Percentiles rank a stretch among this genome's conserved stretches.
phyloP scores from a whole-genome alignment of 2,113 vertebrate genomes.

The Chiloscyllium plagiosum region DNA sequence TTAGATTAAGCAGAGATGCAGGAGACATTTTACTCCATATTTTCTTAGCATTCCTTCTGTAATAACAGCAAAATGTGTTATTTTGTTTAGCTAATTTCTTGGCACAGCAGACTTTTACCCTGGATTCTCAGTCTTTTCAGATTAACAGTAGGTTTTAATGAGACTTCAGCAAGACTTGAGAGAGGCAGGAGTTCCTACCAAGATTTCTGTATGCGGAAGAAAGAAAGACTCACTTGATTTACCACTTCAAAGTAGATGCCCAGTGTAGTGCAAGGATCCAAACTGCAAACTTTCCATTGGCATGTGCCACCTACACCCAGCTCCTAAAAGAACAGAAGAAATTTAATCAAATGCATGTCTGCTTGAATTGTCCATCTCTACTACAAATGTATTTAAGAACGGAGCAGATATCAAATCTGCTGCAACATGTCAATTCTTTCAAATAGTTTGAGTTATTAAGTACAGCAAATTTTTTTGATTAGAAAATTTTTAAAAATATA shows the following conservation, averaged over 20 bases:
- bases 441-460: background rate
- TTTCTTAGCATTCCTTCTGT: background rate
- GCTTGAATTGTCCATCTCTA: background rate
- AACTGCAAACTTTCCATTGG: constrained; percentile 90
- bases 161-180: background rate
- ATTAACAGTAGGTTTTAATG: background rate
- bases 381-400: background rate
- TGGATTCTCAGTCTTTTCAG: background rate
- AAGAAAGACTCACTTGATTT: constrained; percentile 72
- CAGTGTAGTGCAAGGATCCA: constrained; percentile 79
- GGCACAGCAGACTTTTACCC: background rate
- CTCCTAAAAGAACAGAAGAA: constrained; percentile 53
- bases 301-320: constrained; percentile 83
- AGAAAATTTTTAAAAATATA: background rate
- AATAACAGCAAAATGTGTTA: background rate
- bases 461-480: background rate
- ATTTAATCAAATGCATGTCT: background rate
- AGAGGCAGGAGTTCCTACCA: background rate
- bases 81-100: background rate
- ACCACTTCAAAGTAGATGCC: constrained; percentile 91
- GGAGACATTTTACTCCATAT: background rate
- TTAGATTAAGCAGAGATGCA: background rate
- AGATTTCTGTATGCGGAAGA: too few species aligned
- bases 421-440: background rate
- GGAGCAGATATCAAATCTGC: background rate